These are phyloP conservation scores for Sciurus niger DNA, from an alignment of 2,113 vertebrate species.

Conservation along the genomic window DNA sequence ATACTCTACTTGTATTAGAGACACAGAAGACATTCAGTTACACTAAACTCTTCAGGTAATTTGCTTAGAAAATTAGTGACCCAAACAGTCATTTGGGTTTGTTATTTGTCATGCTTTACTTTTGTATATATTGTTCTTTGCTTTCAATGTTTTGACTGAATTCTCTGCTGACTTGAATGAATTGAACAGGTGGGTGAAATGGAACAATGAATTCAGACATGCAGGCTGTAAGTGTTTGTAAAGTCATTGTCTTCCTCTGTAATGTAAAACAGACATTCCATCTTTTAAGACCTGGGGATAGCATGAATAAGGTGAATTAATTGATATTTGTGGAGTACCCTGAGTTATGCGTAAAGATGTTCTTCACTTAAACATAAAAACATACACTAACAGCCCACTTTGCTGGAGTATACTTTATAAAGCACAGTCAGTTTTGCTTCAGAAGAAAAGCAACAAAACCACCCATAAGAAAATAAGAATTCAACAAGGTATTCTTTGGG, in stretches of 20 bases:
- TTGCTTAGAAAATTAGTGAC: background rate
- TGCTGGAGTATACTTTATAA: background rate
- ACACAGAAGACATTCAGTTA: background rate
- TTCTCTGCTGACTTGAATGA: background rate
- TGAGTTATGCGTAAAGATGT: background rate
- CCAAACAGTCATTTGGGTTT: background rate
- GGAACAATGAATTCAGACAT: background rate
- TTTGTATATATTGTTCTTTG: background rate
- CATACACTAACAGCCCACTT: background rate
- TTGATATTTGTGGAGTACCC: background rate
- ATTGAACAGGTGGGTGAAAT: background rate
- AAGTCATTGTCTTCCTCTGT: background rate
- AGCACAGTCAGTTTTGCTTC: background rate
- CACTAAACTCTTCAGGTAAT: background rate
- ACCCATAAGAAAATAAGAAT: slow-evolving; percentile 45
- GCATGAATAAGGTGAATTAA: background rate
- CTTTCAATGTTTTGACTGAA: background rate
- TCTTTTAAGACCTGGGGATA: background rate
- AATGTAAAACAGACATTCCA: background rate
- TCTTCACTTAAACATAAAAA: slow-evolving; percentile 48
- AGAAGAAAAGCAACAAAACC: background rate
- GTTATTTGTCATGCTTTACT: background rate
- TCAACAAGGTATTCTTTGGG: slow-evolving; percentile 51
- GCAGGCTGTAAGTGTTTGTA: background rate
- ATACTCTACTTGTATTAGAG: background rate